Base-by-base conservation (phyloP, 2,888 invertebrate species). In the Hirtodrosophila cameraria region DNA sequence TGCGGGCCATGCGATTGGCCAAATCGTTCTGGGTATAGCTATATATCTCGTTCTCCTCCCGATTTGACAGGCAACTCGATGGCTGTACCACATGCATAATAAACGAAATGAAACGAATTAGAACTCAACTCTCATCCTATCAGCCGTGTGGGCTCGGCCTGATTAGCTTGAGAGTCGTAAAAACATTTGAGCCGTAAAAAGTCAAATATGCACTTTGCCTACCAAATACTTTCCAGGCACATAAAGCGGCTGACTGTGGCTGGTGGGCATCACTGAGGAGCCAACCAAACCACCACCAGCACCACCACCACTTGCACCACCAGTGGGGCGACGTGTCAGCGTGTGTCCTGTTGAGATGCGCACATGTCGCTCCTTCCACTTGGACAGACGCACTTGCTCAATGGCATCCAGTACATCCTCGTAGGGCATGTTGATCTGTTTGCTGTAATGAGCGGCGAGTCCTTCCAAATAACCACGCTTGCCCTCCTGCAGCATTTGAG, bases 151-250 rank as follows among this genome's bases (percentile, higher is more conserved):
- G 31, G 20, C 20, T n/a, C 57, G 54, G 41, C 53, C 68, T 76
- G 83, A 79, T 79, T 83, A 79, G 78, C 67, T 52, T 18, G 53
- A 36, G 50, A 36, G 50, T 75, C 84, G 69, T 84, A 73, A 84
- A 84, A 65, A 61, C 43, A 49, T 43, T 35, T n/a, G 39, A 49
- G 60, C 73, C 72, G 66, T 84, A 87, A 86, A 83, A 76, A 64
- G 64, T 72, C 75, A 70, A n/a, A 62, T 57, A 66, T 62, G 67
- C 71, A 58, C 58, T 53, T 43, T 53, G 92, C 95, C 94, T 92
- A 96, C 96, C 93, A 95, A 96, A 93, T 97, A 97, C 93, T 97
- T 97, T 90, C 97, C 97, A 86, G 97, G 97, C 89, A 96, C 96
- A 92, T 97, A 97, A 90, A 96, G 94, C 66, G 96, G 96, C 91